Base-by-base conservation (phyloP, 2,888 invertebrate genomes). In the Penaeus monodon region DNA sequence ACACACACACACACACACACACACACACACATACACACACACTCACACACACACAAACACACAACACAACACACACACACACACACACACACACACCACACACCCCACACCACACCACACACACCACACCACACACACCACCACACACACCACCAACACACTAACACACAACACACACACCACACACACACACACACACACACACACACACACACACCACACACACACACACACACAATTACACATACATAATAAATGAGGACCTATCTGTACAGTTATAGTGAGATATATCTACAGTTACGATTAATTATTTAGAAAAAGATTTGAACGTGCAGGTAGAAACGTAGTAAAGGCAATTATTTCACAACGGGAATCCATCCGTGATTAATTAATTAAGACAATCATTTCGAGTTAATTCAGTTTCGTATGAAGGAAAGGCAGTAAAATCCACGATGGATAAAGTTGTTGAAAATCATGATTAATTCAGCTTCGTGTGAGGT, bases 101-200 rank as follows among this genome's bases (percentile, higher is more conserved):
- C 24, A 4, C 24, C 68, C 7, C 12, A 7, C 68, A n/a, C n/a
- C n/a, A n/a, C n/a, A n/a, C n/a, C 68, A 10, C n/a, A 10, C 12
- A 10, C n/a, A n/a, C n/a, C n/a, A n/a, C n/a, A n/a, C n/a, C n/a
- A n/a, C n/a, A 17, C 3, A 17, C n/a, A 68, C 68, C n/a, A n/a
- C n/a, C n/a, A 68, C n/a, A 68, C 68, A 68, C n/a, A 68, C 68
- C n/a, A n/a, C n/a, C n/a, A n/a, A 68, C 27, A 68, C 68, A 68
- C 68, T n/a, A n/a, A 68, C 27, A 68, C 68, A 68, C 27, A 68
- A n/a, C n/a, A n/a, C 68, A 68, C n/a, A 68, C n/a, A 68, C 27
- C 12, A 68, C 68, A 68, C 27, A 68, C 68, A 68, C n/a, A 68
- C 27, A 68, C 68, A 68, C 27, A 68, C 68, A 68, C 68, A 68